Evolutionary conservation across 2,888 invertebrate genomes (phyloP), one percentile per base, ranked within the genome.

Genomic region (Melikaiella ostensackeni): DNA sequence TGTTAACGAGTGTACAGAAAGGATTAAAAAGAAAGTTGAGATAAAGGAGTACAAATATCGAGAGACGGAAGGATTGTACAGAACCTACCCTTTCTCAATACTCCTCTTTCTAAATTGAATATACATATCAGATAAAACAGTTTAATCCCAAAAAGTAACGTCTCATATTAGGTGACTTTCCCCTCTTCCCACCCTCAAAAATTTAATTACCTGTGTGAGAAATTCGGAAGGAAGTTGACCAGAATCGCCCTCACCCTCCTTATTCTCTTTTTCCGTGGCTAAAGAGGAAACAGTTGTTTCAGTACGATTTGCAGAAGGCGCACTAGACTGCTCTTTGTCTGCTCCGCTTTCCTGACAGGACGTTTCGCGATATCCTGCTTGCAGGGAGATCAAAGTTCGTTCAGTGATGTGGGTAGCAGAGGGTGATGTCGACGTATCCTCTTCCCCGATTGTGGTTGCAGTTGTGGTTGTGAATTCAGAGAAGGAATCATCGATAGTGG

Each of bases 401-500:
- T 77, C 79, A 55, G 80, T 77, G 73, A 80, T 78, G 76, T 76
- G 74, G 9, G 76, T 66, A 57, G 59, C 75, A 62, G 75, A 27
- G 61, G 75, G 66, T 33, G 64, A 35, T 59, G 79, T 35, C 76
- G 79, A 76, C 74, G 78, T 80, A 76, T 77, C 80, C 21, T 81
- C 82, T 63, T 79, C 80, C 55, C 74, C 64, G 77, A 59, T 83
- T 77, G 78, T 76, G 35, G 80, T 80, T 59, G 64, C 55, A 35
- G 62, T 62, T 81, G 59, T 74, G 30, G 86, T 84, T 50, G 83
- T 83, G 11, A 82, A 78, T 80, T 84, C 84, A 24, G 70, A 50
- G 70, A 76, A 75, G 30, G 84, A 83, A 79, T 86, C 85, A 76
- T 82, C 84, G 50, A 84, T 79, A 57, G 84, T 85, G 57, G 84